phyloP scores from a whole-genome alignment of 35 echinoderm and acorn worm species.

The Amphiura filiformis region DNA sequence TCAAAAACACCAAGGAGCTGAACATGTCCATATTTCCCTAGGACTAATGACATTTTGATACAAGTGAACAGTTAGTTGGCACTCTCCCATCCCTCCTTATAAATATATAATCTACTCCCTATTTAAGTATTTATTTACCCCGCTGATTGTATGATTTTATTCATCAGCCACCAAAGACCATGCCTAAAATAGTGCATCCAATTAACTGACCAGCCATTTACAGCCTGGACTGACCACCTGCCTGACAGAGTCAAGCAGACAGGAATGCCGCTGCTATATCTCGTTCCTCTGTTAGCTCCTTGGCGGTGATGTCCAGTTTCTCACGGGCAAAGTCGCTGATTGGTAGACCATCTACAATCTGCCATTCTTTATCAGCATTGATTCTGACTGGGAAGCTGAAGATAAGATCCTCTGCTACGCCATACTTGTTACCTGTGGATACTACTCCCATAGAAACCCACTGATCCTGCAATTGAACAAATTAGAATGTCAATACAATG shows the following conservation, averaged over 20 bases:
- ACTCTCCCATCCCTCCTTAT: too few relatives aligned
- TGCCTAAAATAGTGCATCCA: not conserved
- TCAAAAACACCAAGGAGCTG: too few relatives aligned
- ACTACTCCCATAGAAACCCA: constrained; percentile 95
- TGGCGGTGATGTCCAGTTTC: constrained; percentile 89
- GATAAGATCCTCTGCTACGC: constrained; percentile 74
- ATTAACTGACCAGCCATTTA: not conserved
- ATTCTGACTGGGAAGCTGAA: constrained; percentile 90
- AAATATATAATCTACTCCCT: too few relatives aligned
- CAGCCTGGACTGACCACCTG: not conserved
- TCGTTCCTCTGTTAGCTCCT: constrained; percentile 70
- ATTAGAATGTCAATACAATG: not conserved
- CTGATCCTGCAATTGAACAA: constrained; percentile 67
- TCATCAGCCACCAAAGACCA: not conserved
- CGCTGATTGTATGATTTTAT: too few relatives aligned
- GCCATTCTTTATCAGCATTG: constrained; percentile 44
- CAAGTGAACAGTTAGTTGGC: too few relatives aligned
- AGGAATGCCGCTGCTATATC: constrained; percentile 59
- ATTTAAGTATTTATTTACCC: too few relatives aligned
- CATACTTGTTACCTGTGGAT: constrained; percentile 51
- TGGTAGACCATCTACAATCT: constrained; percentile 54
- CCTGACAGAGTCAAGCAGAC: constrained; percentile 33
- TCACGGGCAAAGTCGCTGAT: constrained; percentile 82
- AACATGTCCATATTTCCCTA: too few relatives aligned
- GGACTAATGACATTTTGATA: too few relatives aligned